Evolutionary conservation across 2,888 invertebrate species (phyloP), one percentile per base, ranked within the genome.

Genomic region (Acheta domesticus): DNA sequence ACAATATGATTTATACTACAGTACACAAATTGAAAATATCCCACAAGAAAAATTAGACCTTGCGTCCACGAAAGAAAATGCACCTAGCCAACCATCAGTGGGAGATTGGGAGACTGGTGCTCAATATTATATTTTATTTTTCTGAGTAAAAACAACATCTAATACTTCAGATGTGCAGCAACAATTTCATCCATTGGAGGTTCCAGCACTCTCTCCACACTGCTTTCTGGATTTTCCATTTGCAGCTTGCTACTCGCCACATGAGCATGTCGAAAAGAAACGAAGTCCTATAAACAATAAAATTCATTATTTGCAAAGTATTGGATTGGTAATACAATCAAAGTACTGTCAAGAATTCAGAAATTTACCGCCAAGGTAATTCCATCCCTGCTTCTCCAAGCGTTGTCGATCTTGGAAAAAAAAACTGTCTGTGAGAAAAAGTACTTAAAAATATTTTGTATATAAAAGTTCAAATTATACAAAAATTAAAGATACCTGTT

Each of bases 131-230:
- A 36, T 36, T 36, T 36, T 36, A 8, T 36, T 36, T 36, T 36
- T 36, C 36, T 36, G 8, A 36, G 36, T 36, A 36, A 36, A 36
- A 36, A 36, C 5, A 36, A 36, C 8, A 8, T 36, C 5, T 36
- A 8, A 36, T 86, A 92, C 92, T 93, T 91, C n/a, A 96, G 86
- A 86, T 96, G 96, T 11, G 91, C 89, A 77, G 91, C 89, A 11
- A 94, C 90, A 73, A 95, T 88, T 85, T 95, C 95, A 86, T 94
- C 93, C 80, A 94, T 88, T 0, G 95, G 94, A 12, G 91, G 87
- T 77, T 92, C 89, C 81, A 96, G 88, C 83, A 92, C 91, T 78
- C 92, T 90, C 83, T 92, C 91, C 2, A 95, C 93, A 48, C 91
- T 87, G 49, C 89, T 87, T 82, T 94, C 94, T 0, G 94, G 93